Evolutionary conservation across 2,888 invertebrate species (phyloP).

Genomic region (Megalurothrips usitatus): DNA sequence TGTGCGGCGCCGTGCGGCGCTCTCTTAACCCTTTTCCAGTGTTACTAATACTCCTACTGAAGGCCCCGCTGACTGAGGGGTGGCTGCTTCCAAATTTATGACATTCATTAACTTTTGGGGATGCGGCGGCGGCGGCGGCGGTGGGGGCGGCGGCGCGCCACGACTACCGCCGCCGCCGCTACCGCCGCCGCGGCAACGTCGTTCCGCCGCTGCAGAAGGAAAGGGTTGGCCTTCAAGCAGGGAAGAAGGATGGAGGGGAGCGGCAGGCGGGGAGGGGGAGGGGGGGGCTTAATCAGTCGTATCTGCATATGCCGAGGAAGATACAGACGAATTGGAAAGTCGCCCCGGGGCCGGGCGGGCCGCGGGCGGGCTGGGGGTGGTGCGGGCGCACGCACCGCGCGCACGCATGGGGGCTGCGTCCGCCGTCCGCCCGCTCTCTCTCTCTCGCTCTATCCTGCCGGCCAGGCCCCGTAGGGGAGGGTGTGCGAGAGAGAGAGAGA

Average conservation of each 20-base stretch:
- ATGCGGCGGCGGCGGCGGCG: background rate
- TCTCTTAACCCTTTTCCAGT: slow-evolving; percentile 24
- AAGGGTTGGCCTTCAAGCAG: background rate
- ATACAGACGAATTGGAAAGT: slow-evolving; percentile 23
- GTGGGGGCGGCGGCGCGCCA: background rate
- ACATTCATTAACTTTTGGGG: slow-evolving; percentile 26
- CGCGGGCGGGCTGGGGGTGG: background rate
- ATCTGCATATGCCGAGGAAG: slow-evolving; percentile 26
- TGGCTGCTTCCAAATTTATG: slow-evolving; percentile 25
- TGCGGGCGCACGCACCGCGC: slow-evolving; percentile 10
- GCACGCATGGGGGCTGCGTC: background rate
- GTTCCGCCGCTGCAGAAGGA: background rate
- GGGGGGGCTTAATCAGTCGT: slow-evolving; percentile 17
- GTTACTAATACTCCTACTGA: slow-evolving; percentile 25
- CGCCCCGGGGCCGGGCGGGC: background rate
- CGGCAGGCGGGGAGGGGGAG: background rate
- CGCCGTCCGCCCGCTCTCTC: background rate
- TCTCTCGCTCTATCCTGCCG: background rate
- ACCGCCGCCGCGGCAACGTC: background rate
- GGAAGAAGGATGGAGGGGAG: background rate
- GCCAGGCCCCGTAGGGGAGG: background rate
- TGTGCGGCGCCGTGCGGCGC: background rate
- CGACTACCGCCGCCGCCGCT: background rate
- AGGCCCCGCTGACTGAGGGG: slow-evolving; percentile 17
- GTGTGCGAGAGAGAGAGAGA: no score